Evolutionary conservation across 2,888 invertebrate species (phyloP).

Genomic region (Plutella xylostella): DNA sequence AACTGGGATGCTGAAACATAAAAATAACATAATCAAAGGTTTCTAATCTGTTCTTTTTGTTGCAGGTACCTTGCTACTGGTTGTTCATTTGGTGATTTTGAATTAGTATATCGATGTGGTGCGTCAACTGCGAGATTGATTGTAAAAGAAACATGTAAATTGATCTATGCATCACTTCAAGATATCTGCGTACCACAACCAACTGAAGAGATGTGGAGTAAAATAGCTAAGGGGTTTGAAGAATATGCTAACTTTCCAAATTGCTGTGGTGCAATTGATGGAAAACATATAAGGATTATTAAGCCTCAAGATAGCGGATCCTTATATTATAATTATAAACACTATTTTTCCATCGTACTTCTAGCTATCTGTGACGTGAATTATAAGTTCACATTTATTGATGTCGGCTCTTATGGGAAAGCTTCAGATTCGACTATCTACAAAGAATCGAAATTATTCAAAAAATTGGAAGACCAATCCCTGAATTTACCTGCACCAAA

Average conservation of each 20-base stretch:
- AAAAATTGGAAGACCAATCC: slow-evolving; percentile 7
- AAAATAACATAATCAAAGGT: too few species aligned
- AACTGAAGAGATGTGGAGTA: slow-evolving; percentile 1
- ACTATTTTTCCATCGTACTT: slow-evolving; percentile 19
- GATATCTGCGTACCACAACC: background rate
- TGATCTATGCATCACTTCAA: background rate
- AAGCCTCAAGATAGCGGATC: slow-evolving; percentile 17
- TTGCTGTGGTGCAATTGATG: slow-evolving; percentile 5
- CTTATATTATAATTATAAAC: slow-evolving; percentile 20
- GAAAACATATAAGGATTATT: slow-evolving; percentile 8
- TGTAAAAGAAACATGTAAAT: slow-evolving; percentile 4
- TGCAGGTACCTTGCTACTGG: slow-evolving; percentile 11
- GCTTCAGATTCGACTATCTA: slow-evolving; percentile 12
- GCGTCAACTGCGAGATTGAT: slow-evolving; percentile 18
- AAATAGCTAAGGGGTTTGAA: slow-evolving; percentile 4
- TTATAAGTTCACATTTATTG: slow-evolving; percentile 15
- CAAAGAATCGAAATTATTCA: slow-evolving; percentile 6
- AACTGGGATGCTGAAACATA: too few species aligned
- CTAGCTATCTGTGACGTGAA: slow-evolving; percentile 17
- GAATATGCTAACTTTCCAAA: slow-evolving; percentile 4
- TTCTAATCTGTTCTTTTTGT: too few species aligned
- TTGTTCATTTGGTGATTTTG: background rate
- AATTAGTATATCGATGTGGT: slow-evolving; percentile 5
- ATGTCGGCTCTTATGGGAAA: slow-evolving; percentile 13
- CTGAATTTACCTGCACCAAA: slow-evolving; percentile 16